phyloP scores from a whole-genome alignment of 1,140 invertebrate species.

The Glomeris maerens region DNA sequence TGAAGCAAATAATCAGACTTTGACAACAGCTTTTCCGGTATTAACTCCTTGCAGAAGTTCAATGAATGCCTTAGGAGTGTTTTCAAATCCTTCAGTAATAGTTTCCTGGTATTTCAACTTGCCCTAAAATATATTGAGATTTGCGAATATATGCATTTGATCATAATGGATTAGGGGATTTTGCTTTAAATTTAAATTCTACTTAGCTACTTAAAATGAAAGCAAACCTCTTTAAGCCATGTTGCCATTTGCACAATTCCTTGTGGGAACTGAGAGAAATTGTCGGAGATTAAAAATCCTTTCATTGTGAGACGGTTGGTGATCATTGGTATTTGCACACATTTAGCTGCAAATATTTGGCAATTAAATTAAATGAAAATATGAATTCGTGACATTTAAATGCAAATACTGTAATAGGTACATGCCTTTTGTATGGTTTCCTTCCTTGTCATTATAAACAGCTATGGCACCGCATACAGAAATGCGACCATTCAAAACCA shows the following conservation, averaged over 20 bases:
- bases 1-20: slow-evolving; percentile 33
- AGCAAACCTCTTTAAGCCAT: slow-evolving; percentile 41
- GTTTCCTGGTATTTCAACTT: slow-evolving; percentile 46
- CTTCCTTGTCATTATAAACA: slow-evolving; percentile 36
- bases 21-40: slow-evolving; percentile 46
- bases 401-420: background rate
- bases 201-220: background rate
- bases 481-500: slow-evolving; percentile 45
- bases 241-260: slow-evolving; percentile 41
- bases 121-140: slow-evolving; percentile 27
- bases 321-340: background rate
- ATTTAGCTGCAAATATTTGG: background rate
- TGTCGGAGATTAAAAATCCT: slow-evolving; percentile 42
- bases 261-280: slow-evolving; percentile 35
- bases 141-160: too few relatives aligned
- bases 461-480: slow-evolving; percentile 49
- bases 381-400: background rate
- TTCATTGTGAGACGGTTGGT: slow-evolving; percentile 41
- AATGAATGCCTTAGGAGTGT: slow-evolving; percentile 45
- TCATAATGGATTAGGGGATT: background rate
- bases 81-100: slow-evolving; percentile 46
- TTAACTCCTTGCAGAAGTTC: slow-evolving; percentile 45
- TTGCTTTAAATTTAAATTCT: background rate
- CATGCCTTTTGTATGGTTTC: background rate
- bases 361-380: too few relatives aligned